Percentiles rank a stretch among this genome's conserved stretches.
phyloP scores from a whole-genome alignment of 2,113 vertebrate species.

The Anolis sagrei region DNA sequence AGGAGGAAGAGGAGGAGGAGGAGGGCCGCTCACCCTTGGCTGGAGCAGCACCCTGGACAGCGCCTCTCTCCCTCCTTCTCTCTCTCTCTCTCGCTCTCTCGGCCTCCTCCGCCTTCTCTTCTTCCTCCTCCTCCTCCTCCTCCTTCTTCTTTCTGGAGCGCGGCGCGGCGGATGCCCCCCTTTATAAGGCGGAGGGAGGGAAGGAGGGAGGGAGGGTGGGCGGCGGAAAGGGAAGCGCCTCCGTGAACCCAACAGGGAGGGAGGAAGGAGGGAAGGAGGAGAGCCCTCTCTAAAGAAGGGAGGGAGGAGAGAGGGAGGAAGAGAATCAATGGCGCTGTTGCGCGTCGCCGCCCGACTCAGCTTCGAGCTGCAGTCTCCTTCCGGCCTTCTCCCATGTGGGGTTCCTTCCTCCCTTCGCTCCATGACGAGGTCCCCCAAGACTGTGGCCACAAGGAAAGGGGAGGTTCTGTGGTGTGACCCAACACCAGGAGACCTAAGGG shows the following conservation, averaged over 20 bases:
- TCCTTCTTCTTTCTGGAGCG: constrained; percentile 70
- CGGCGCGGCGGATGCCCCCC: constrained; percentile 83
- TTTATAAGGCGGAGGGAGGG: constrained; percentile 78
- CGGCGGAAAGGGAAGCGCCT: constrained; percentile 77
- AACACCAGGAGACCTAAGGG: too few species aligned
- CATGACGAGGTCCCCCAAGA: too few species aligned
- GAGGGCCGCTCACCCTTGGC: background rate
- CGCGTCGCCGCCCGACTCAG: too few species aligned
- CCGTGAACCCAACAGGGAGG: constrained; percentile 79
- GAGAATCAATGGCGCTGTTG: too few species aligned
- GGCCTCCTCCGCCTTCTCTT: background rate
- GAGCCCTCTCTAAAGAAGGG: too few species aligned
- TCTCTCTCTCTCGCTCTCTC: too few species aligned
- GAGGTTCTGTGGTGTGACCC: too few species aligned
- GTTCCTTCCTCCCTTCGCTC: too few species aligned
- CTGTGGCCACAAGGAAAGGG: too few species aligned
- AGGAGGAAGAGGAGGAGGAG: background rate
- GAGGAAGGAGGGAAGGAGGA: background rate
- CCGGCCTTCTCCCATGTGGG: too few species aligned
- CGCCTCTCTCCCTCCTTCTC: constrained; percentile 42
- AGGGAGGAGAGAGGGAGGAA: background rate
- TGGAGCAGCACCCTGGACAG: constrained; percentile 38
- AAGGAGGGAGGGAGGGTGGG: constrained; percentile 56
- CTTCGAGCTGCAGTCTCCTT: too few species aligned
- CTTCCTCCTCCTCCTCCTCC: too few species aligned